Evolutionary conservation across 2,888 invertebrate species (phyloP).

Genomic region (Coelopa pilipes): DNA sequence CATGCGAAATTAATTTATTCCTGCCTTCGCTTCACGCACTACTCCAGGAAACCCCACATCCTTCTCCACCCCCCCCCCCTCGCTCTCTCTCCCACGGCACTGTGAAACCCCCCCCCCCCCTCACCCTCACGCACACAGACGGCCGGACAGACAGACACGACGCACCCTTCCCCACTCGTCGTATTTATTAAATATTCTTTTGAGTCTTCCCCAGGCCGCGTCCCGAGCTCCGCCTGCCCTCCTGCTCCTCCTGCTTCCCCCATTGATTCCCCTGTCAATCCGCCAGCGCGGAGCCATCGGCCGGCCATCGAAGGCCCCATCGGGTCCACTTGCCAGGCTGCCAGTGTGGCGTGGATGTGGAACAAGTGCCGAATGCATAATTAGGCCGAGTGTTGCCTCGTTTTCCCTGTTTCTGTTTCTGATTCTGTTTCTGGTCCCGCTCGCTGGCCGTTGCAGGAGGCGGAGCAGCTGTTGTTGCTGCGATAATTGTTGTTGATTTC

Average conservation of each 20-base stretch:
- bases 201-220: background rate
- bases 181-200: slow-evolving; percentile 25
- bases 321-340: too few relatives aligned
- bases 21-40: background rate
- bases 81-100: background rate
- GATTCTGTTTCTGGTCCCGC: too few relatives aligned
- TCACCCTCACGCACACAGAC: background rate
- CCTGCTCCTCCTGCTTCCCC: background rate
- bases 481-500: background rate
- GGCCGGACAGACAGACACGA: background rate
- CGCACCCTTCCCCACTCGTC: background rate
- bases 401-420: background rate
- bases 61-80: background rate
- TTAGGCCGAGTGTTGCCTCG: slow-evolving; percentile 3
- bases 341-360: background rate
- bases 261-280: background rate
- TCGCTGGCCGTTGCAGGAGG: too few relatives aligned
- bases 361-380: slow-evolving; percentile 22
- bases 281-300: too few relatives aligned
- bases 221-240: background rate
- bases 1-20: slow-evolving; percentile 15
- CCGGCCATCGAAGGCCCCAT: too few relatives aligned
- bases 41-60: background rate
- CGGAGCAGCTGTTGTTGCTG: background rate
- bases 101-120: background rate